Base-by-base conservation (phyloP, 2,113 vertebrate genomes). In the Nerophis lumbriciformis region DNA sequence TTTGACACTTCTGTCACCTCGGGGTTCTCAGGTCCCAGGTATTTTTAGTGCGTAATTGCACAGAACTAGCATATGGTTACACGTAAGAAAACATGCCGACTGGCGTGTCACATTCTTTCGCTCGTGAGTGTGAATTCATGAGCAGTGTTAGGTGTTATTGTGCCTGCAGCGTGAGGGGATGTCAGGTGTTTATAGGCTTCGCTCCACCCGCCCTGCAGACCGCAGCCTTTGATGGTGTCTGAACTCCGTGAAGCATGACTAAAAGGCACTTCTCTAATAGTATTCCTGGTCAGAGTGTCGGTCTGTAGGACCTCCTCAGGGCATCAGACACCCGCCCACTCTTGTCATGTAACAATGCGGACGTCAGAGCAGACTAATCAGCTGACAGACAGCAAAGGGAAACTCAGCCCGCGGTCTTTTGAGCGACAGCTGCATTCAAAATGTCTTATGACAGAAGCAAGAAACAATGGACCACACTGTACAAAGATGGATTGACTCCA, bases 1-100 rank as follows among this genome's bases (percentile, higher is more conserved):
- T 88, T 87, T 88, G 83, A 88, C 85, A 86, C 69, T 65, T 82
- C 68, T 78, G 74, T 83, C 85, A 77, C 81, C 82, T 73, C 59
- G 9, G 69, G 77, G 82, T 71, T 78, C 76, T 80, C 76, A 2
- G 53, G 67, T 53, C 59, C 21, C n/a, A 16, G 63, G 19, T 78
- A 56, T 76, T 72, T 61, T 65, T 6, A 59, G 56, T 28, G 51
- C 52, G 60, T 44, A 35, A 37, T 60, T 70, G 63, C 58, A 53
- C 37, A 16, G 68, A 62, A 47, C 8, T 35, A 21, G 47, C 8
- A 7, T 64, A 47, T 52, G 48, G 57, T 53, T 71, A 57, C 8
- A 38, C 19, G 7, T 45, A 28, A 42, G 28, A 28, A 53, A 61
- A 36, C 55, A 48, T 55, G 56, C 28, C 14, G 42, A 49, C 53